Conservation (phyloP, 2,888 invertebrate genomes). For the Mythimna impura region DNA sequence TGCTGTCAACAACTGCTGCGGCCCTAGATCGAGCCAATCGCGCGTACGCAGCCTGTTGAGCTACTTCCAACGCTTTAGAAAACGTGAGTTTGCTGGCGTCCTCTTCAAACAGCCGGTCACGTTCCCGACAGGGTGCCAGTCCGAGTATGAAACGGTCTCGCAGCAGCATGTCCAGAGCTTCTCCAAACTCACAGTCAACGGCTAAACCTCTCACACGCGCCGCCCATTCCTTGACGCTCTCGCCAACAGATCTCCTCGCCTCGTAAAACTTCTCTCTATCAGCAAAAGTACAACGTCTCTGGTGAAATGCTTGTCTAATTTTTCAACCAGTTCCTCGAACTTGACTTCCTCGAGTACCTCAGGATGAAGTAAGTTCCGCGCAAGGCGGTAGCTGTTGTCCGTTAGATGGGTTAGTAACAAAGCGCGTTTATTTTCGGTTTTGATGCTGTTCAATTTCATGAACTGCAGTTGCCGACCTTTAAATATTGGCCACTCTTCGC, state of each 20-base stretch:
- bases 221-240: conserved; percentile 4
- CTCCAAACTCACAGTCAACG: conserved; percentile 8
- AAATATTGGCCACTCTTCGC: no score
- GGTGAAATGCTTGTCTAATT: no score
- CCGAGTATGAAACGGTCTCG: conserved; percentile 10
- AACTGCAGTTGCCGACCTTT: no score
- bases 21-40: neutral
- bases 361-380: no score
- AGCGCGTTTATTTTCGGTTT: no score
- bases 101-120: conserved; percentile 1
- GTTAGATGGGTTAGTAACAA: no score
- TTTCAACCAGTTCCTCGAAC: no score
- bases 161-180: neutral
- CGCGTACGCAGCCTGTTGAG: neutral
- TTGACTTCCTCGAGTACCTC: no score
- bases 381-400: no score
- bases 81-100: neutral
- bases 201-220: conserved; percentile 6
- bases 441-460: no score
- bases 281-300: no score
- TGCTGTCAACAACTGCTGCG: neutral
- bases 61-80: neutral
- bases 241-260: conserved; percentile 1
- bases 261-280: conserved; percentile 14
- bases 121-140: conserved; percentile 1